Base-by-base conservation (phyloP, 2,888 invertebrate genomes). In the Ophonus ardosiacus region DNA sequence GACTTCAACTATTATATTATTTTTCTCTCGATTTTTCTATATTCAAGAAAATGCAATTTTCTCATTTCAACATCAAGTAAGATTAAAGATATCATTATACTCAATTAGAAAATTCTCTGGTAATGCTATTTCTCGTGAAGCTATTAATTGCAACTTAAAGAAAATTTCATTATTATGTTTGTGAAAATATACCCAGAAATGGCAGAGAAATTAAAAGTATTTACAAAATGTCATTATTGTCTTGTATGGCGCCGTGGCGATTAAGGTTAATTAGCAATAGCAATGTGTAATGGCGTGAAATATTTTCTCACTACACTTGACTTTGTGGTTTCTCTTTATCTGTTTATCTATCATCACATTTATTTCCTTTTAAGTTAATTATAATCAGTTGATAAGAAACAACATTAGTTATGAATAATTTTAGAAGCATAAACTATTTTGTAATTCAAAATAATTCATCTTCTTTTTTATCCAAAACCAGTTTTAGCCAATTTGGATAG, bases 181-280 rank as follows among this genome's bases (percentile, higher is more conserved):
- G 43, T 51, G 43, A 51, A 51, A 51, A 43, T 43, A 43, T 43
- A 6, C 43, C 43, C 43, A 43, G 43, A 43, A 43, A 61, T 61
- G 61, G 61, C 21, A 18, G 18, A 61, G 38, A 68, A 31, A 68
- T 68, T 31, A 68, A 40, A 68, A 68, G 68, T 68, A 68, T 68
- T 68, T 68, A 68, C 68, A 68, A 68, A 40, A 68, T 68, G 38
- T 68, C 68, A 24, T 31, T 68, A 68, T 68, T 68, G 5, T 68
- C 38, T 40, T n/a, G 15, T 24, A 31, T 68, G 68, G 68, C 40
- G 68, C 68, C 38, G 68, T 5, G 31, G 15, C 68, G 68, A 68
- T 68, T 68, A 68, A 68, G 68, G 68, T 68, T 68, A 68, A 68
- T 68, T 68, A 68, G 68, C 7, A 17, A 24, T 24, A 63, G 63